Percentiles rank a stretch among this genome's conserved stretches.
Conservation (phyloP, 2,888 invertebrate species). For the Oligia fasciuncula region DNA sequence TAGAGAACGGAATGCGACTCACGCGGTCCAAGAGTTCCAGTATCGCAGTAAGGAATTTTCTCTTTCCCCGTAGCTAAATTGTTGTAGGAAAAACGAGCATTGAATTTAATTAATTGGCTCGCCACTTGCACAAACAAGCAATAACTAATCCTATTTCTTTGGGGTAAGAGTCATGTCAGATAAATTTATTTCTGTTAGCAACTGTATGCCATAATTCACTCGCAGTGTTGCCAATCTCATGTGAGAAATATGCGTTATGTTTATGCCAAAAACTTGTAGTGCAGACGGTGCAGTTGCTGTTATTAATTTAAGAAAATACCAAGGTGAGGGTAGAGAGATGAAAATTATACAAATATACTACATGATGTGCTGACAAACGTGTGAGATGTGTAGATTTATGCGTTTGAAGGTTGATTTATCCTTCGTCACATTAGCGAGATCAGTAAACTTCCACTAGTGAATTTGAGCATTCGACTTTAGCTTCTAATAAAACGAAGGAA, state of each 20-base stretch:
- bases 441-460: neutral
- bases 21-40: constrained; percentile 64
- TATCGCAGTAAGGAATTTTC: constrained; percentile 71
- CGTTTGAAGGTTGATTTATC: neutral
- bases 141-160: constrained; percentile 19
- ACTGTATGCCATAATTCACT: constrained; percentile 40
- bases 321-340: constrained; percentile 30
- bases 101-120: constrained; percentile 83
- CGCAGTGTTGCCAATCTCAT: constrained; percentile 57
- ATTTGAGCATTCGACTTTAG: neutral
- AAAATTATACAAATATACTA: neutral
- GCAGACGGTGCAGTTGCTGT: constrained; percentile 40
- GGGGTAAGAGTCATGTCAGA: constrained; percentile 18
- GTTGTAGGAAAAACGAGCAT: constrained; percentile 80
- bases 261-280: constrained; percentile 57
- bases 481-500: neutral
- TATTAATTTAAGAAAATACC: constrained; percentile 52
- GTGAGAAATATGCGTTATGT: constrained; percentile 55
- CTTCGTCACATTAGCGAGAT: constrained; percentile 14
- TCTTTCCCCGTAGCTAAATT: constrained; percentile 75
- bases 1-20: constrained; percentile 73
- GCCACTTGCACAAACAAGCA: constrained; percentile 48
- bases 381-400: constrained; percentile 35
- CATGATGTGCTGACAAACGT: constrained; percentile 18
- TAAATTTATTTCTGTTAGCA: constrained; percentile 30